A percentile compares a stretch with the other conserved stretches of the same genome.
Evolutionary conservation across 2,113 vertebrate genomes (phyloP).

Genomic region (Cyprinodon tularosa): DNA sequence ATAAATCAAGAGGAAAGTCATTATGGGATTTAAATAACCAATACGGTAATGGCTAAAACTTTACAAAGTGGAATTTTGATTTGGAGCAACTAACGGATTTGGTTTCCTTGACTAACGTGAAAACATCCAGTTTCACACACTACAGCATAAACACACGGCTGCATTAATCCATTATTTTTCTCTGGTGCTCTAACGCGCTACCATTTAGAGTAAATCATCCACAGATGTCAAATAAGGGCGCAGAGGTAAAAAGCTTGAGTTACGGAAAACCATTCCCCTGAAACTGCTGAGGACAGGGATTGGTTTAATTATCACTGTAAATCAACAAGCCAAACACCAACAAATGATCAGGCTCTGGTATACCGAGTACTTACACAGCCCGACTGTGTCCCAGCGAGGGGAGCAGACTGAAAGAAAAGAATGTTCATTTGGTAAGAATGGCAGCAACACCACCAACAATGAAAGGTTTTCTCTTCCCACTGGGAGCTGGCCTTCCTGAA

Average conservation of each 20-base stretch:
- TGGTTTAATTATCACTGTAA: slow-evolving; percentile 40
- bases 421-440: slow-evolving; percentile 15
- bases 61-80: slow-evolving; percentile 59
- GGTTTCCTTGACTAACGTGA: slow-evolving; percentile 8
- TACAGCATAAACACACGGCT: slow-evolving; percentile 22
- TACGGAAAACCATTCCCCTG: slow-evolving; percentile 41
- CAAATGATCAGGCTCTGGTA: slow-evolving; percentile 34
- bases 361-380: slow-evolving; percentile 22
- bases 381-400: slow-evolving; percentile 2
- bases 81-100: slow-evolving; percentile 21
- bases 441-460: slow-evolving; percentile 11
- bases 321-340: slow-evolving; percentile 53
- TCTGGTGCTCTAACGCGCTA: slow-evolving; percentile 2
- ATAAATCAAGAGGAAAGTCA: slow-evolving; percentile 61
- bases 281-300: slow-evolving; percentile 54
- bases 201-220: slow-evolving; percentile 60
- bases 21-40: slow-evolving; percentile 66
- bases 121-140: slow-evolving; percentile 23
- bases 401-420: not conserved
- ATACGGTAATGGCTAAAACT: slow-evolving; percentile 64
- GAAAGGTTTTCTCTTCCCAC: slow-evolving; percentile 41
- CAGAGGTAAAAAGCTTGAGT: slow-evolving; percentile 52
- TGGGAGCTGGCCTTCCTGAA: slow-evolving; percentile 62
- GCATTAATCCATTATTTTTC: slow-evolving; percentile 47
- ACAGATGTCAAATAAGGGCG: slow-evolving; percentile 40